A percentile compares a stretch with the other conserved stretches of the same genome.
Conservation (phyloP, 2,113 vertebrate species). For the Engraulis encrasicolus region DNA sequence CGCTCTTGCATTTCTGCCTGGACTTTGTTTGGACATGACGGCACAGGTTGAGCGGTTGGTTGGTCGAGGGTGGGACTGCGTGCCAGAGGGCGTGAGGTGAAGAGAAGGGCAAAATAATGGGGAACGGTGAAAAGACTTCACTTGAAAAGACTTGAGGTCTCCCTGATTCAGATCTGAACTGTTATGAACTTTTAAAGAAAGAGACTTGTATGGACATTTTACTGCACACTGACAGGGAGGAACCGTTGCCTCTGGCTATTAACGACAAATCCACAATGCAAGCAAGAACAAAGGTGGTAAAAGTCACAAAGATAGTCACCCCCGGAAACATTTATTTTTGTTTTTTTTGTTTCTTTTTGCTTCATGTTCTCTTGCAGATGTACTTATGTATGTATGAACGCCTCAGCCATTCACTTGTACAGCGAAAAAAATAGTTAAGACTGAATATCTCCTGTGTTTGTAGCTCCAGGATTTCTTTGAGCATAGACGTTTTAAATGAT, state of each 20-base stretch:
- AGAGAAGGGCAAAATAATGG: neutral
- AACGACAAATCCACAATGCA: neutral
- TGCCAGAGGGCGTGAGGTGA: neutral
- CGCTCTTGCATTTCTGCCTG: neutral
- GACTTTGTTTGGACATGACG: neutral
- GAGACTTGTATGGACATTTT: too few relatives aligned
- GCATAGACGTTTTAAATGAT: conserved; percentile 19
- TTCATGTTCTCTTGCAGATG: neutral
- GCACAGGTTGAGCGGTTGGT: too few relatives aligned
- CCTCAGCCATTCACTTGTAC: conserved; percentile 4
- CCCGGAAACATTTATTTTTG: too few relatives aligned
- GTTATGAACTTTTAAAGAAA: neutral
- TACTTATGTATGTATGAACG: neutral
- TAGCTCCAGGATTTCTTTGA: conserved; percentile 2
- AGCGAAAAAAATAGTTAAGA: neutral
- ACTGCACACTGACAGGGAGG: neutral
- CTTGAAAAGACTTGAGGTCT: neutral
- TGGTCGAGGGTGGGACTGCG: neutral
- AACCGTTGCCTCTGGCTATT: neutral
- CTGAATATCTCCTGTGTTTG: conserved; percentile 14
- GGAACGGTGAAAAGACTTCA: neutral
- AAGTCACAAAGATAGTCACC: neutral
- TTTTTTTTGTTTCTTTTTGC: neutral
- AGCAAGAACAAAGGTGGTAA: neutral
- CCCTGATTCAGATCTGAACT: neutral